Conservation (phyloP, 2,113 vertebrate genomes). For the Paratilapia polleni region DNA sequence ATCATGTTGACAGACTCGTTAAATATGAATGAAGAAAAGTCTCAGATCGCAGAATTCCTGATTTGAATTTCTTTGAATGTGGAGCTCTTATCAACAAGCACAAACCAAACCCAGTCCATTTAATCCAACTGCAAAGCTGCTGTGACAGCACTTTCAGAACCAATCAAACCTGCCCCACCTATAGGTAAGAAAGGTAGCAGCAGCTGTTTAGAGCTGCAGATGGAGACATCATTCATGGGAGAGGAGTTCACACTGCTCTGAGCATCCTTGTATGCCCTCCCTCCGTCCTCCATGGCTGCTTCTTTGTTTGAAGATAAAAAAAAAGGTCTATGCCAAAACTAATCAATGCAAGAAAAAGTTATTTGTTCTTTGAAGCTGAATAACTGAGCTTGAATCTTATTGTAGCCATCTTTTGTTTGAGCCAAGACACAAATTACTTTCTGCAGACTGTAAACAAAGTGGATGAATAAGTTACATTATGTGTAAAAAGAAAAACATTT, state of each 20-base stretch:
- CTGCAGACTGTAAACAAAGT: not conserved
- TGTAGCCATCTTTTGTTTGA: not conserved
- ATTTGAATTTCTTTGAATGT: not conserved
- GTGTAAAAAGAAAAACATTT: not conserved
- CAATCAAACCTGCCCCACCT: not conserved
- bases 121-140: not conserved
- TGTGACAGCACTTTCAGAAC: not conserved
- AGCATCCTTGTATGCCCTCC: not conserved
- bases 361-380: not conserved
- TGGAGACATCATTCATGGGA: not conserved
- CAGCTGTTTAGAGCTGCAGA: not conserved
- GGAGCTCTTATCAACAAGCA: not conserved
- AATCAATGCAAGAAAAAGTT: not conserved
- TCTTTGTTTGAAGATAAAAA: not conserved
- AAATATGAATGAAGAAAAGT: not conserved
- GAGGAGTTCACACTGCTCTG: not conserved
- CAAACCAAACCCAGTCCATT: not conserved
- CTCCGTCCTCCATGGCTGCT: not conserved
- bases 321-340: not conserved
- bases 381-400: not conserved
- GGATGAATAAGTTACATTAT: not conserved
- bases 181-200: not conserved
- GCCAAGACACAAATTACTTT: not conserved
- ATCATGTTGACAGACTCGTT: slow-evolving; percentile 18
- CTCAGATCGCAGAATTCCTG: not conserved